Conservation (phyloP, 1,140 invertebrate species). For the Caenorhabditis remanei region DNA sequence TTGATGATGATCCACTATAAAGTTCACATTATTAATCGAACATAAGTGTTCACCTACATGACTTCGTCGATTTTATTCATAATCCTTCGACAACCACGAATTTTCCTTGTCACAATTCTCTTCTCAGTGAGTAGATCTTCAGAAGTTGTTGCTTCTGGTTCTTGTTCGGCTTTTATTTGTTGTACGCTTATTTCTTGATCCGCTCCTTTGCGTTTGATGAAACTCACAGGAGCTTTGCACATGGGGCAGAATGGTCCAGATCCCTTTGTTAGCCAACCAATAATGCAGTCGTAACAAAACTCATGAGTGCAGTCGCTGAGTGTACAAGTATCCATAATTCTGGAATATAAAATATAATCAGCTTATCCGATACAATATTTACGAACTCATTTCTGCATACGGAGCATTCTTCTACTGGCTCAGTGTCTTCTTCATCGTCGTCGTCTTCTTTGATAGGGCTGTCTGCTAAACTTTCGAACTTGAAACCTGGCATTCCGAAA, state of each 20-base stretch:
- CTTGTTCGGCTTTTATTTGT: background rate
- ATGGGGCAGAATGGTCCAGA: conserved; percentile 21
- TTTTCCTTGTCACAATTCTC: conserved; percentile 40
- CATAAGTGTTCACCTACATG: background rate
- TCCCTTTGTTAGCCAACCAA: conserved; percentile 32
- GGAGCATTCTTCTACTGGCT: background rate
- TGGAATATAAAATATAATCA: background rate
- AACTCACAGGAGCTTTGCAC: conserved; percentile 24
- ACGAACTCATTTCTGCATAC: conserved; percentile 21
- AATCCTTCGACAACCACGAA: conserved; percentile 1
- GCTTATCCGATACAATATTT: too few species aligned
- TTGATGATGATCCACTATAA: background rate
- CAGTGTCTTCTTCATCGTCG: background rate
- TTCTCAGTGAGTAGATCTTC: conserved; percentile 9
- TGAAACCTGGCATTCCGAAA: too few species aligned
- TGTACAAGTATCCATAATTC: background rate
- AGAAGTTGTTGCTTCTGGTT: conserved; percentile 26
- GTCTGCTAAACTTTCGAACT: background rate
- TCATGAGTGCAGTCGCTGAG: conserved; percentile 8
- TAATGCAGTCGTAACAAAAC: conserved; percentile 37
- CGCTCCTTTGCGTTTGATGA: background rate
- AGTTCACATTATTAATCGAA: background rate
- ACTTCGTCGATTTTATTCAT: conserved; percentile 43
- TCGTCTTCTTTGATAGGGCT: background rate
- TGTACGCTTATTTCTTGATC: conserved; percentile 7